Evolutionary conservation across 2,797 vertebrate genomes (phyloP), one percentile per base, ranked within the genome.

Genomic region (Luscinia megarhynchos): DNA sequence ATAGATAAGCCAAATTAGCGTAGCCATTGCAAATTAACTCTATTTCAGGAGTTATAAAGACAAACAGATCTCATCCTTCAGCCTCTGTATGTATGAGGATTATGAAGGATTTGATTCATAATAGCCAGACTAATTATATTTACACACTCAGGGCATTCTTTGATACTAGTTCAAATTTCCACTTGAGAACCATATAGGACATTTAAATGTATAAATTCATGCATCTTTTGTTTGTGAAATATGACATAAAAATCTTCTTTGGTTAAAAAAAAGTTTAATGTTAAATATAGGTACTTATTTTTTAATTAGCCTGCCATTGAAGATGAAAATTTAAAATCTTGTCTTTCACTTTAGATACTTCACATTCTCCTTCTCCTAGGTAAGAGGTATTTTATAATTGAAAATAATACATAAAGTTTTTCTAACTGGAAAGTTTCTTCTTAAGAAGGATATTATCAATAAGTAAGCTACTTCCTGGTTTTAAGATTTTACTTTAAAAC

Each of bases 61-160:
- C 95, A 93, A 96, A 89, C 61, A 95, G 80, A 95, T 74, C 68
- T 70, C 58, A 77, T 90, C 90, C 75, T 91, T 89, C 79, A 91
- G 69, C 92, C 40, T 30, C 66, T 64, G 74, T 84, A 54, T 54
- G 11, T 43, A 53, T 3, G 6, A 91, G 89, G 89, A 96, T 96
- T 95, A 95, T 78, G 84, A 94, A 96, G 84, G 92, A 97, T 97
- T 97, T 95, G 77, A 84, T 78, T 80, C 75, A 73, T 94, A 95
- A 96, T 78, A 94, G 94, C 89, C 90, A 85, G 87, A 64, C 90
- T 97, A 96, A 97, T 97, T 95, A 74, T 90, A 95, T 96, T 96
- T 95, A 95, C 82, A 83, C 90, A 91, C 34, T 64, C 58, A 84
- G 69, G 91, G 18, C 32, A 87, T 67, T 96, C 81, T 55, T 55